Conservation (phyloP, 2,113 vertebrate species). For the Oxygymnocypris stewartii region DNA sequence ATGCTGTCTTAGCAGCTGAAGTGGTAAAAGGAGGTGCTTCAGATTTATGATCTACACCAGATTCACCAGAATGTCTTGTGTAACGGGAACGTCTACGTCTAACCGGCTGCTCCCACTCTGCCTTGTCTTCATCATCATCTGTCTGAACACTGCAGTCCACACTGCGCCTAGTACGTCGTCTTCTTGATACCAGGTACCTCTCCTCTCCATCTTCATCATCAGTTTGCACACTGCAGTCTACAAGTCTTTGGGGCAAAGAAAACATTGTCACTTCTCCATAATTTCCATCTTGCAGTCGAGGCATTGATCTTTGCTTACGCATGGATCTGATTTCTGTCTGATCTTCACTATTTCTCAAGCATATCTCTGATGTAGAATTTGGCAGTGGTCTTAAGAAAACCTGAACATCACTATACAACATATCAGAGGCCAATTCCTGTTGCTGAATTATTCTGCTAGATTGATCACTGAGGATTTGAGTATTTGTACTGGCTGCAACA, state of each 20-base stretch:
- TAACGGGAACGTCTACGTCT: conserved; percentile 87
- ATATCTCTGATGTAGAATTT: conserved; percentile 91
- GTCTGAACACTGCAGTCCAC: conserved; percentile 96
- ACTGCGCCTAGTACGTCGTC: conserved; percentile 84
- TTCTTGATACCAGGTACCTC: conserved; percentile 84
- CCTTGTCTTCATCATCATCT: conserved; percentile 92
- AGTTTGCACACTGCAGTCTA: conserved; percentile 94
- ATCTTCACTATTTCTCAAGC: conserved; percentile 83
- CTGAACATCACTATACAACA: conserved; percentile 74
- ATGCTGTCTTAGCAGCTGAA: conserved; percentile 71
- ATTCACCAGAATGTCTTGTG: conserved; percentile 83
- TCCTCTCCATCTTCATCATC: conserved; percentile 94
- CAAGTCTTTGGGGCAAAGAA: conserved; percentile 79
- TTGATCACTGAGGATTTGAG: conserved; percentile 64
- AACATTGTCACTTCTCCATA: conserved; percentile 79
- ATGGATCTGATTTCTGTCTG: conserved; percentile 81
- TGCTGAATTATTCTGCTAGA: conserved; percentile 67
- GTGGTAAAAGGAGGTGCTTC: conserved; percentile 68
- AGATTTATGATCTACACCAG: conserved; percentile 76
- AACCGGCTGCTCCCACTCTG: conserved; percentile 89
- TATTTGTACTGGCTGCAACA: conserved; percentile 73
- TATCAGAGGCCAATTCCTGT: conserved; percentile 76
- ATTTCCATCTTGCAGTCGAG: conserved; percentile 83
- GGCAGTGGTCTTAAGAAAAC: conserved; percentile 79
- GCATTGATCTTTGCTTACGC: conserved; percentile 95